phyloP scores from a whole-genome alignment of 2,888 invertebrate species.

The Campaea margaritaria region DNA sequence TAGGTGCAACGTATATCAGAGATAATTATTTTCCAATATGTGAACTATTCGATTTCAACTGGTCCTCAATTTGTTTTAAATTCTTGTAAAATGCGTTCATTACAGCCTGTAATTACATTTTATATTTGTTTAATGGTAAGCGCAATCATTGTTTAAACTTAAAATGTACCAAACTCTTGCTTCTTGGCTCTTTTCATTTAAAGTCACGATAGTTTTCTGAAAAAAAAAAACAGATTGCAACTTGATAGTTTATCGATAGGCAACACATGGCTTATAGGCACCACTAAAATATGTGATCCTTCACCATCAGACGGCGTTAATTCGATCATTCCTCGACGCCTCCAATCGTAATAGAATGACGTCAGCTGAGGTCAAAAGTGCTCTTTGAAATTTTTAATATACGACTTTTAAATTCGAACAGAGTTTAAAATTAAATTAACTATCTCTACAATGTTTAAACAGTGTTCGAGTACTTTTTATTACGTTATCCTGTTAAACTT shows the following conservation, averaged over 20 bases:
- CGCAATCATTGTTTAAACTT: too few relatives aligned
- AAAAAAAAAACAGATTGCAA: neutral
- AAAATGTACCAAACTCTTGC: too few relatives aligned
- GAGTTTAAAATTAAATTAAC: conserved; percentile 67
- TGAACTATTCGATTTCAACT: too few relatives aligned
- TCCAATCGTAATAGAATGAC: conserved; percentile 58
- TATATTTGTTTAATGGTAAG: too few relatives aligned
- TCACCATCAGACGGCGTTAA: conserved; percentile 72
- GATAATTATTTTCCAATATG: too few relatives aligned
- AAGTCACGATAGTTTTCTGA: too few relatives aligned
- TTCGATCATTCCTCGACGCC: conserved; percentile 69
- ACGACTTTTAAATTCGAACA: conserved; percentile 69
- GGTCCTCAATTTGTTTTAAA: too few relatives aligned
- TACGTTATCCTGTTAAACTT: conserved; percentile 27
- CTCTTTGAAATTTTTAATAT: conserved; percentile 74
- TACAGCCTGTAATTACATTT: too few relatives aligned
- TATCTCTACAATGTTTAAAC: conserved; percentile 40
- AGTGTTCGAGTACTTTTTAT: conserved; percentile 33
- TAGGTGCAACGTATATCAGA: too few relatives aligned
- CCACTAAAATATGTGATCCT: conserved; percentile 60
- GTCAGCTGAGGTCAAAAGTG: conserved; percentile 64
- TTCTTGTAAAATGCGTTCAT: too few relatives aligned
- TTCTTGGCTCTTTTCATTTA: too few relatives aligned
- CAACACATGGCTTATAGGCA: neutral
- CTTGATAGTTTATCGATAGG: conserved; percentile 12